Base-by-base conservation (phyloP, 1,140 invertebrate species). In the Drosophila varians region DNA sequence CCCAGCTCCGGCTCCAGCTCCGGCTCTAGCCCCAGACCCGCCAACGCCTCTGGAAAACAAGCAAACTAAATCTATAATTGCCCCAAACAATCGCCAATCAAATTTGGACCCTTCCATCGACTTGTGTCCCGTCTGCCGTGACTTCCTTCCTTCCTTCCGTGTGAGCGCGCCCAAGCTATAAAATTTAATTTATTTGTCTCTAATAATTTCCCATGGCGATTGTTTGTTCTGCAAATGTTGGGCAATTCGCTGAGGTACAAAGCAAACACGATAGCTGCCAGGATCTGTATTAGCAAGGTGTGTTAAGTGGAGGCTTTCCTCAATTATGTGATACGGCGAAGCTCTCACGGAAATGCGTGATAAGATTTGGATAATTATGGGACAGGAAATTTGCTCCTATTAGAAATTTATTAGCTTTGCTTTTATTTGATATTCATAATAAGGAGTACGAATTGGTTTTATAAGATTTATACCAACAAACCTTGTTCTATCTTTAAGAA, bases 191-290 rank as follows among this genome's bases (percentile, higher is more conserved):
- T 87, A 87, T 87, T 87, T 87, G 82, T 82, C 69, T 77, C 82
- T 82, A 87, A 87, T 87, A 87, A 88, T 87, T 87, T 87, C 82
- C 82, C 82, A 87, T 80, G 82, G 83, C 83, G 86, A 87, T 78
- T 87, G 82, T 88, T 87, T 87, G 55, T 54, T 73, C 68, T 61
- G 56, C 55, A 53, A 66, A 66, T 43, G 47, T 47, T 61, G 14
- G 18, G 55, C 46, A 36, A 31, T 34, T 23, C 48, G n/a, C 18
- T 14, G 16, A 46, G 25, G 40, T 25, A 9, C 23, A 34, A 28
- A 18, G 43, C 43, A 64, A 26, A 43, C n/a, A 28, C 18, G 21
- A 36, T 23, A 38, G 36, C 36, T 38, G 36, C 38, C 14, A 42
- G 14, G 38, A 8, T 42, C 8, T 7, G 16, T 18, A 42, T 9